Conservation (phyloP, 2,113 vertebrate genomes). For the Nesoenas mayeri region DNA sequence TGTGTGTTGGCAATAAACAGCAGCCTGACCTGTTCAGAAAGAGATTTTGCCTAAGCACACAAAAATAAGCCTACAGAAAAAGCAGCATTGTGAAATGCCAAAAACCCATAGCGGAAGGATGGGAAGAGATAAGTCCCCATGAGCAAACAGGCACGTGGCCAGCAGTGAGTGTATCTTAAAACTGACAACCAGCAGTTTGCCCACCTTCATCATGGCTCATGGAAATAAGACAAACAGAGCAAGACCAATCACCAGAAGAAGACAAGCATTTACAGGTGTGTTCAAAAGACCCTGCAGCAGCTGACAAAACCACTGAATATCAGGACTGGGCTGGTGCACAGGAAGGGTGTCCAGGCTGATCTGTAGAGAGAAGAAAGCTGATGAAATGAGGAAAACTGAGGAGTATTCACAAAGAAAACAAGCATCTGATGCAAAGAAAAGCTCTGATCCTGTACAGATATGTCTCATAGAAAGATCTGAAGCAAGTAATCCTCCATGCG, state of each 20-base stretch:
- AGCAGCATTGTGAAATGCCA: neutral
- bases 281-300: neutral
- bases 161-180: neutral
- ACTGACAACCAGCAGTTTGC: neutral
- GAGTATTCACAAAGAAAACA: neutral
- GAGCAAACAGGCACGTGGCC: neutral
- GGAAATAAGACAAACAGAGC: slow-evolving; percentile 2
- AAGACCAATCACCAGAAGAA: neutral
- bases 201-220: neutral
- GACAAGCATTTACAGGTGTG: neutral
- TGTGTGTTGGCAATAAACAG: neutral
- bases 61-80: neutral
- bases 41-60: neutral
- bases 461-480: neutral
- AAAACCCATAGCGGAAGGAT: neutral
- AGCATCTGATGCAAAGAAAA: neutral
- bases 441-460: neutral
- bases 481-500: neutral
- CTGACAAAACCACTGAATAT: neutral
- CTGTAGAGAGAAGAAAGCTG: neutral
- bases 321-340: neutral
- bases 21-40: neutral
- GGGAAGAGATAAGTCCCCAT: neutral
- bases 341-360: neutral
- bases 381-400: neutral